These are phyloP conservation scores for Gambusia holbrooki DNA, from an alignment of 2,113 vertebrate species.

Conservation along the genomic window DNA sequence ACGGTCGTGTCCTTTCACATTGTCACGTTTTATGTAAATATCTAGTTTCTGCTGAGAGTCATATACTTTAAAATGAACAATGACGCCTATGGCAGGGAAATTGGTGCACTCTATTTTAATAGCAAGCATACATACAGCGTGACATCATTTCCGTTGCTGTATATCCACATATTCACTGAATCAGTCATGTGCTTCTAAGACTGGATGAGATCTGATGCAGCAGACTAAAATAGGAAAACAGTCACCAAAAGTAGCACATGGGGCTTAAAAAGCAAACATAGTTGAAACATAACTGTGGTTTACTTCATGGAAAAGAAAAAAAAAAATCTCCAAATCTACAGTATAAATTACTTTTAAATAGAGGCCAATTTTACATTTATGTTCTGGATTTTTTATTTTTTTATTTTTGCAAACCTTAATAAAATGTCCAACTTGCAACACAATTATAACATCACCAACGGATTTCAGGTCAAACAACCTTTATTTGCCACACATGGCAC, in stretches of 20 bases:
- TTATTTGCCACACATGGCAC: constrained; percentile 70
- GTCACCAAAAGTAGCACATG: constrained; percentile 23
- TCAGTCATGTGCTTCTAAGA: constrained; percentile 27
- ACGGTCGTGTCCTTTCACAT: too few relatives aligned
- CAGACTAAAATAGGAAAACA: constrained; percentile 40
- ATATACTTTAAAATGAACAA: constrained; percentile 23
- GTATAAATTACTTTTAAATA: constrained; percentile 17
- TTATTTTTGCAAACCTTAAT: constrained; percentile 5
- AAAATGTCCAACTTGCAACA: constrained; percentile 18
- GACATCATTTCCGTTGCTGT: constrained; percentile 50
- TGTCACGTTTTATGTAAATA: not conserved
- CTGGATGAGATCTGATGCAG: constrained; percentile 27
- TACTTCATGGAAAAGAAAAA: not conserved
- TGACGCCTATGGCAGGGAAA: constrained; percentile 41
- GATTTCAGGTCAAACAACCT: constrained; percentile 62
- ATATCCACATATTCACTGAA: constrained; percentile 32
- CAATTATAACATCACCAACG: constrained; percentile 51
- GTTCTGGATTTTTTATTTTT: not conserved
- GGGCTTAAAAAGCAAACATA: constrained; percentile 16
- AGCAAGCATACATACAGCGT: constrained; percentile 49
- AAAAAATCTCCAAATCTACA: constrained; percentile 17
- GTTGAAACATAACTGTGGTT: constrained; percentile 28
- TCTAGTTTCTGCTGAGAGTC: not conserved
- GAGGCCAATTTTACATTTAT: constrained; percentile 21
- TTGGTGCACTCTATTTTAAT: constrained; percentile 54